Evolutionary conservation across 2,888 invertebrate genomes (phyloP).

Genomic region (Eremobia ochroleuca): DNA sequence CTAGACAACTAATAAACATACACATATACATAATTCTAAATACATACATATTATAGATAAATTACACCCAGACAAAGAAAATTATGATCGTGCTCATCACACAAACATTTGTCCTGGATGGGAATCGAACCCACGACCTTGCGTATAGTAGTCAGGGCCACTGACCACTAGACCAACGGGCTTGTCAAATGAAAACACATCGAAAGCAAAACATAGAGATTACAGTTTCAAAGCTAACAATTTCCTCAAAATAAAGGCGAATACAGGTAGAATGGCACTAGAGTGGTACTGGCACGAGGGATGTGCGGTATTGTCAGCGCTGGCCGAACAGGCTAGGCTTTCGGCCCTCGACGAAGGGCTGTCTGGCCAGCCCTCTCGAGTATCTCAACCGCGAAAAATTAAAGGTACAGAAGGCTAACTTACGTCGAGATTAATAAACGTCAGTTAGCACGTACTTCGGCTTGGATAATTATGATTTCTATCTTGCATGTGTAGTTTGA

Average conservation of each 20-base stretch:
- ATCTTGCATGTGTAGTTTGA: background rate
- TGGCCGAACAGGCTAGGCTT: background rate
- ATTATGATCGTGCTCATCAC: no score
- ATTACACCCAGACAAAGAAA: no score
- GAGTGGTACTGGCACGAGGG: background rate
- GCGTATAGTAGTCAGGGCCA: no score
- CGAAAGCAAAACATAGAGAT: background rate
- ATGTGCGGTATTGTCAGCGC: background rate
- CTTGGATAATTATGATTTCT: background rate
- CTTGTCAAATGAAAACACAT: background rate
- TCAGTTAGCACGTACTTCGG: background rate
- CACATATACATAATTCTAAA: no score
- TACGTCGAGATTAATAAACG: background rate
- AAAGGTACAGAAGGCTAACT: conserved; percentile 16
- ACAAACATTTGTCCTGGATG: no score
- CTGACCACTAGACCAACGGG: no score
- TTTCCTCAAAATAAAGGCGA: conserved; percentile 5
- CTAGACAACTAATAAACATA: no score
- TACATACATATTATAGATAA: no score
- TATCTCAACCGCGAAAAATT: background rate
- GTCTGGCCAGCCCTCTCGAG: background rate
- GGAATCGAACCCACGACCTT: no score
- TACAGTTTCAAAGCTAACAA: background rate
- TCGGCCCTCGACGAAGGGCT: conserved; percentile 6
- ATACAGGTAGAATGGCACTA: background rate